Evolutionary conservation across 2,113 vertebrate genomes (phyloP), one percentile per base, ranked within the genome.

Genomic region (Carettochelys insculpta): DNA sequence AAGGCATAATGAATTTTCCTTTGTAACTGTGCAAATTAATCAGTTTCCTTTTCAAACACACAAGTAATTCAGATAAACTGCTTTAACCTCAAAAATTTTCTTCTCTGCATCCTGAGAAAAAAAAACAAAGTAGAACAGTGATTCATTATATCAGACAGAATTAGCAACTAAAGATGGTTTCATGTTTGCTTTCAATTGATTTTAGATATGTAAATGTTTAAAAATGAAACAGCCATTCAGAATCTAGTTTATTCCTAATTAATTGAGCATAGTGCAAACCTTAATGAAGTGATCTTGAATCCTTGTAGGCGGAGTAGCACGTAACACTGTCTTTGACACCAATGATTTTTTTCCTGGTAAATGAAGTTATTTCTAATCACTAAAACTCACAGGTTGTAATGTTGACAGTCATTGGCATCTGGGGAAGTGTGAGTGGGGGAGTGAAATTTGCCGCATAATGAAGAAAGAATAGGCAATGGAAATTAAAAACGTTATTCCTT

Each of bases 51-150:
- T 89, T 0, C 29, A 87, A 90, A 77, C 11, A 87, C 50, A 13
- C 2, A 92, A 94, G 65, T 89, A 83, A 85, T 93, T 89, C 25
- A 87, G 82, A 80, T 93, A 87, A 89, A 87, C 93, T 65, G 52
- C 45, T 2, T 8, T 68, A 92, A 25, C 47, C 85, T 90, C 82
- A 89, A 45, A 86, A n/a, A 8, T 73, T 79, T 85, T 88, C 83
- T 92, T 93, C 87, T 78, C 93, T 10, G 61, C 13, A 85, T 93
- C 29, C 75, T 94, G 38, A 9, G 17, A 87, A 51, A 87, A 81
- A n/a, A 3, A 94, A 45, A 85, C 0, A 2, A 95, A 86, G 2
- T 27, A 93, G 88, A 94, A 82, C 3, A 84, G 9, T 38, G 54
- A 68, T 89, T 94, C 91, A 78, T 91, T 51, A 10, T 48, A 87